Conservation (phyloP, 2,888 invertebrate species). For the Stegophylla sp. region DNA sequence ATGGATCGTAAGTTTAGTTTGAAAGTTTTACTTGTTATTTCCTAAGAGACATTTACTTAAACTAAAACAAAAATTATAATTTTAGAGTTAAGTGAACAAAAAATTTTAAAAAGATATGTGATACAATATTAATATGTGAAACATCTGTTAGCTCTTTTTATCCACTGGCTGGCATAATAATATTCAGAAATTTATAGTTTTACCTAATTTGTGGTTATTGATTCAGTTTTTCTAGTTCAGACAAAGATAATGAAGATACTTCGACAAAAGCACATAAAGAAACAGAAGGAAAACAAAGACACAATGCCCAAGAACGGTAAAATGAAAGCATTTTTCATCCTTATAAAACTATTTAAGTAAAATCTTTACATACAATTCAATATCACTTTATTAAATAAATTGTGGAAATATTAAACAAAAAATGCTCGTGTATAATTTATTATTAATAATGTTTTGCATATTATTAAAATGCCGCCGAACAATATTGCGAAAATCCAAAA, state of each 20-base stretch:
- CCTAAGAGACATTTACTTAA: slow-evolving; percentile 46
- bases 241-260: slow-evolving; percentile 80
- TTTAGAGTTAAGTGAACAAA: not conserved
- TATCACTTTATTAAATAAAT: not conserved
- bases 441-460: slow-evolving; percentile 31
- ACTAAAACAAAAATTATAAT: not conserved
- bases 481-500: slow-evolving; percentile 76
- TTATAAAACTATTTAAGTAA: not conserved
- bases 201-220: slow-evolving; percentile 26
- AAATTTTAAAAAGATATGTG: too few species aligned
- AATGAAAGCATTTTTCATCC: not conserved
- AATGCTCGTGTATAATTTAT: slow-evolving; percentile 13
- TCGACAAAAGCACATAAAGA: slow-evolving; percentile 92
- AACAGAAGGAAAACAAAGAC: slow-evolving; percentile 92
- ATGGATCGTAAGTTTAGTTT: slow-evolving; percentile 76
- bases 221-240: slow-evolving; percentile 75
- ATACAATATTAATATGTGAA: too few species aligned
- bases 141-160: slow-evolving; percentile 14
- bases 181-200: not conserved
- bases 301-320: slow-evolving; percentile 96
- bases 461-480: slow-evolving; percentile 30
- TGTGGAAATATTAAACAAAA: not conserved
- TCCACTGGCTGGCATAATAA: not conserved
- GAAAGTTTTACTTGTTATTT: not conserved
- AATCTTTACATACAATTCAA: not conserved